These are phyloP conservation scores for Cephalopholis sonnerati DNA, from an alignment of 2,113 vertebrate genomes.

Conservation along the genomic window DNA sequence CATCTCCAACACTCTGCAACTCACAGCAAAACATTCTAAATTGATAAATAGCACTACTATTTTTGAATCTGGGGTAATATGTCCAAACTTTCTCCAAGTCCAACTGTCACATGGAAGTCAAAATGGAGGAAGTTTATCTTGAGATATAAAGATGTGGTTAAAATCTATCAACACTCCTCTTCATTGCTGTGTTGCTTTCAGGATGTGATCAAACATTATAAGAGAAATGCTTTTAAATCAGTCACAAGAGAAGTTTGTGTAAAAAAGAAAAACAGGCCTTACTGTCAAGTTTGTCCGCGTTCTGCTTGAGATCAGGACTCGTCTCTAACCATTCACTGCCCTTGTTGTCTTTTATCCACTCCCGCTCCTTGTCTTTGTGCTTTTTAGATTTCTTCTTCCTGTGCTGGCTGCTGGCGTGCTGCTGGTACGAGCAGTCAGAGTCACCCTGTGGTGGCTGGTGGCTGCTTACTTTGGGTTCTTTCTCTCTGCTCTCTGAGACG, in stretches of 20 bases:
- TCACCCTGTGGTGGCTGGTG: constrained; percentile 29
- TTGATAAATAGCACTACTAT: too few species aligned
- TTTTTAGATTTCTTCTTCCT: constrained; percentile 85
- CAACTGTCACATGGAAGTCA: background rate
- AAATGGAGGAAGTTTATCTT: background rate
- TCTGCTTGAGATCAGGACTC: constrained; percentile 76
- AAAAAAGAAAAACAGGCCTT: constrained; percentile 31
- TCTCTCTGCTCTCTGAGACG: constrained; percentile 51
- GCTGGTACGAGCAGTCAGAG: constrained; percentile 61
- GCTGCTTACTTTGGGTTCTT: constrained; percentile 56
- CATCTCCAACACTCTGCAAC: too few species aligned
- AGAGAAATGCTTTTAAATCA: background rate
- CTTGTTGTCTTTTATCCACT: constrained; percentile 77
- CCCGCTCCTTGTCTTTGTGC: constrained; percentile 84
- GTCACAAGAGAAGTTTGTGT: background rate
- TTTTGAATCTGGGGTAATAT: too few species aligned
- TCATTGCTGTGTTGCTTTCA: background rate
- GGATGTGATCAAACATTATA: background rate
- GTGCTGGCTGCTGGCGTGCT: constrained; percentile 72
- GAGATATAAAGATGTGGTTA: background rate
- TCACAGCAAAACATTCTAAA: too few species aligned
- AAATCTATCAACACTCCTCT: background rate
- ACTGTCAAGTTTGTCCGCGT: constrained; percentile 81
- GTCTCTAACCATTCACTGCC: constrained; percentile 72
- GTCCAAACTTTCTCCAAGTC: background rate